Evolutionary conservation across 2,113 vertebrate species (phyloP), one percentile per base, ranked within the genome.

Genomic region (Dipodomys stephensi): DNA sequence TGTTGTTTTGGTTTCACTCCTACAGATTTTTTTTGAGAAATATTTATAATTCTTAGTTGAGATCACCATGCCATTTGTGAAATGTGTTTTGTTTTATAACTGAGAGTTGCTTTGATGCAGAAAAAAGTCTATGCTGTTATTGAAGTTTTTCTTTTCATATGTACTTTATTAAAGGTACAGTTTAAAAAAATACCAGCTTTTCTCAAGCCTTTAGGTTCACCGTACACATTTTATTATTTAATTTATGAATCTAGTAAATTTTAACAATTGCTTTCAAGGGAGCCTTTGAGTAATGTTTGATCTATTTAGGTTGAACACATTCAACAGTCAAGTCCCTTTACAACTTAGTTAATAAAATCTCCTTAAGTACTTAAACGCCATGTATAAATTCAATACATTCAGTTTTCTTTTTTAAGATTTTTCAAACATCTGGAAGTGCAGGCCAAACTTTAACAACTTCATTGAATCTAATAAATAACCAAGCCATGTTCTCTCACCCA

Each of bases 291-390:
- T 95, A 92, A 95, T 85, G 84, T 94, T 96, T 87, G 92, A 95
- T 90, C 69, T 80, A 83, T 95, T 91, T 93, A 84, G 84, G 39
- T 94, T 88, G 90, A 94, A 95, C 87, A 92, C 44, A 72, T 91
- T 96, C 27, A 95, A 80, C 28, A 93, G 27, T 65, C 65, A 90
- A 35, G 23, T 92, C 82, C 60, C 69, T 92, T 96, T 95, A 94
- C 65, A 96, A 93, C 84, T 86, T 95, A 72, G 94, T 97, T 97
- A 93, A 96, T 95, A 96, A 96, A 97, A 94, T 89, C 62, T 76
- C 73, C 87, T 67, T 76, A 90, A 93, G 90, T 96, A 88, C 93
- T 97, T 96, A 92, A 93, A 94, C 67, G 87, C 28, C 69, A 53
- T 88, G 94, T 97, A 90, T 96, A 91, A 77, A 90, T 91, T 96